phyloP scores from a whole-genome alignment of 2,888 invertebrate genomes.

The Hedychridium roseum region DNA sequence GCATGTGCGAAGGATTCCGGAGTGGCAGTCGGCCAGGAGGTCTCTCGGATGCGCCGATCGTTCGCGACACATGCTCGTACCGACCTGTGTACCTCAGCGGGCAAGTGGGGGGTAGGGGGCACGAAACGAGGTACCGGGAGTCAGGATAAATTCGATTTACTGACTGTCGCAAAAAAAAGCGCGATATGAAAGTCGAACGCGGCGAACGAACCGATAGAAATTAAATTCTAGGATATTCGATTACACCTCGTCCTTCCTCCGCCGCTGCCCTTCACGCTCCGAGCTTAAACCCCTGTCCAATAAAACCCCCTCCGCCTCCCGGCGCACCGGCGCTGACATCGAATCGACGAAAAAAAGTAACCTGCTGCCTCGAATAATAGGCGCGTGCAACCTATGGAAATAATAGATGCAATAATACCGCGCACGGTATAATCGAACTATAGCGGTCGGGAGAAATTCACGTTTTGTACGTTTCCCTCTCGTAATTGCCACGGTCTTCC shows the following conservation, averaged over 20 bases:
- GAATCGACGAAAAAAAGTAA: conserved; percentile 27
- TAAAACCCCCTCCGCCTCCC: conserved; percentile 36
- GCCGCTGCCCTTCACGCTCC: conserved; percentile 13
- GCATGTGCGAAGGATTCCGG: too few species aligned
- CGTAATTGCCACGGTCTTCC: neutral
- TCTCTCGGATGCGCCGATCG: too few species aligned
- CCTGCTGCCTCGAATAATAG: conserved; percentile 28
- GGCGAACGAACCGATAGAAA: conserved; percentile 57
- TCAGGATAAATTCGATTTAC: conserved; percentile 60
- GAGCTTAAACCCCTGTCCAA: conserved; percentile 18
- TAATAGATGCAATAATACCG: conserved; percentile 30
- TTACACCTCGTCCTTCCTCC: conserved; percentile 43
- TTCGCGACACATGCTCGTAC: too few species aligned
- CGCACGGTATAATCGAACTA: neutral
- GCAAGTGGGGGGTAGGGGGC: conserved; percentile 1
- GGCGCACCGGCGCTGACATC: conserved; percentile 28
- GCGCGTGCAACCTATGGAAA: conserved; percentile 34
- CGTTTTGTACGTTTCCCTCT: neutral
- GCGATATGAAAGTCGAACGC: conserved; percentile 61
- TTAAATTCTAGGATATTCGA: conserved; percentile 63
- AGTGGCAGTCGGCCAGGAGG: too few species aligned
- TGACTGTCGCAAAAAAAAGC: conserved; percentile 60
- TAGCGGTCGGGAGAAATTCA: conserved; percentile 1
- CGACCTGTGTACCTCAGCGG: too few species aligned
- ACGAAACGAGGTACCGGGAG: conserved; percentile 41